Evolutionary conservation across 2,888 invertebrate species (phyloP), one percentile per base, ranked within the genome.

Genomic region (Siphonodentalium dalli): DNA sequence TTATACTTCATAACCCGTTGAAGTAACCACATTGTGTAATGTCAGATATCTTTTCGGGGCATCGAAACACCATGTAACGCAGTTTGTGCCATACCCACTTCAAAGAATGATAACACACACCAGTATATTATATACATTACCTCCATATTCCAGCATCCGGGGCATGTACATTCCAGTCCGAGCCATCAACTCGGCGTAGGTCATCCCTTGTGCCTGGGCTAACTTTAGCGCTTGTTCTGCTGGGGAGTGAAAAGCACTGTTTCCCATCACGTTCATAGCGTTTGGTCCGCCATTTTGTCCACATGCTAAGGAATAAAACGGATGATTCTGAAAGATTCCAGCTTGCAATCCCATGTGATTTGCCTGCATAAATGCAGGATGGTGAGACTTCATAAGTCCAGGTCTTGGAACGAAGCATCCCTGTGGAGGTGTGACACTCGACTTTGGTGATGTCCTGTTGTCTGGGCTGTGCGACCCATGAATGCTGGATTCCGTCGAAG

Each of bases 161-260:
- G 93, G 93, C 77, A 93, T 93, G 66, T 93, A 87, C 91, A 94
- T 93, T 23, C 93, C 93, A 3, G 92, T 91, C 38, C 93, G 87
- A 5, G 94, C 92, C 61, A 94, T 84, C 89, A 93, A 93, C 81
- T 94, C 94, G 61, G 93, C 85, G 20, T 66, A 42, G 49, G 55
- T 58, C 33, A 63, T 43, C 2, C 61, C 62, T 34, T 69, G 74
- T 8, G 67, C 62, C 50, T 74, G 76, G 7, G 75, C 72, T 49
- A 76, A 57, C 59, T 75, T 76, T 40, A 72, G 60, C 1, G 73
- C 73, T 40, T 75, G 77, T 24, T 77, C 75, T 9, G 69, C 66
- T 6, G 75, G 78, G 24, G 69, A 58, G 55, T 75, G 75, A 55
- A 77, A 77, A 9, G 77, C 76, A 47, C 75, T 75, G 13, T 72